phyloP scores from a whole-genome alignment of 2,113 vertebrate species.

The Dipodomys merriami region DNA sequence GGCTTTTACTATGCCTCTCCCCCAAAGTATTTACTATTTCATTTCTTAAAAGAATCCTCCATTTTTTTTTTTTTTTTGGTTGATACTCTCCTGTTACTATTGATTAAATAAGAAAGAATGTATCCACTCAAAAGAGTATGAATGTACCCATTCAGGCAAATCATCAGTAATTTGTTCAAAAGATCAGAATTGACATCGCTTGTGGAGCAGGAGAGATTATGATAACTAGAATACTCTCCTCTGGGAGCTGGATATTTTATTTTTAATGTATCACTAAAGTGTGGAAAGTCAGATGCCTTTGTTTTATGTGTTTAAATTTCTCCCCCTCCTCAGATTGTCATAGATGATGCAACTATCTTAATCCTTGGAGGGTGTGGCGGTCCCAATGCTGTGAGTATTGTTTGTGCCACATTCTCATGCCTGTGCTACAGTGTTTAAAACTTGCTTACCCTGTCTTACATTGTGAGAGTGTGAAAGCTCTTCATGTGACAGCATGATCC shows the following conservation, averaged over 20 bases:
- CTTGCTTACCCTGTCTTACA: neutral
- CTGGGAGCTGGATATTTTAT: neutral
- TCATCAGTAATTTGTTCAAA: slow-evolving; percentile 7
- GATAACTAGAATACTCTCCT: neutral
- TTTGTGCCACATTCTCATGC: neutral
- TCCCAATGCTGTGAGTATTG: slow-evolving; percentile 95
- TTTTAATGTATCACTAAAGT: neutral
- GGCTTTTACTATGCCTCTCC: slow-evolving; percentile 36
- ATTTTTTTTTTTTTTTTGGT: slow-evolving; percentile 21
- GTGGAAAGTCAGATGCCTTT: neutral
- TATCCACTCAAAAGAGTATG: neutral
- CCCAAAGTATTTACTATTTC: slow-evolving; percentile 11
- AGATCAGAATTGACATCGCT: neutral
- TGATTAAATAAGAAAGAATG: slow-evolving; percentile 43
- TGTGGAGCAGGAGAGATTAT: neutral
- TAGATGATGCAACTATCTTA: slow-evolving; percentile 94
- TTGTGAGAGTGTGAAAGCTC: neutral
- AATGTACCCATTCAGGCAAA: neutral
- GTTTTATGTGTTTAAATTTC: slow-evolving; percentile 56
- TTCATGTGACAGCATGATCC: neutral
- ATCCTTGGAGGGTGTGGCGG: slow-evolving; percentile 98
- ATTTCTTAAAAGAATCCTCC: slow-evolving; percentile 49
- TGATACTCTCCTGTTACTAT: slow-evolving; percentile 28
- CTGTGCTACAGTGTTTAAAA: neutral
- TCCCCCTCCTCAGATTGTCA: slow-evolving; percentile 90